Evolutionary conservation across 2,113 vertebrate species (phyloP).

Genomic region (Hyaena hyaena): DNA sequence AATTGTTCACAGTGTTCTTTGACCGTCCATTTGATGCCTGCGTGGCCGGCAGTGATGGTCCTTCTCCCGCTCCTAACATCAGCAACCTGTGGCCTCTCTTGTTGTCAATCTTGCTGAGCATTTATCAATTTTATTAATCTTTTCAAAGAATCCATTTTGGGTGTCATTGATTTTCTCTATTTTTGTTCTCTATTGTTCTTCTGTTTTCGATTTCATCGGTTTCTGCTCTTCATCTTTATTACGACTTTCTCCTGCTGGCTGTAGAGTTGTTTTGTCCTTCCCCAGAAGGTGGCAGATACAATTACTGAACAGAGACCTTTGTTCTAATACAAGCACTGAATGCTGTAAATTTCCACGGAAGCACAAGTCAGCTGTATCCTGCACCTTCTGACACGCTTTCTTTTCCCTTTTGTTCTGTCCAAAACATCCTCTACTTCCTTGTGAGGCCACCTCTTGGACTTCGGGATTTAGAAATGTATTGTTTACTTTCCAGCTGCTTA

Average conservation of each 20-base stretch:
- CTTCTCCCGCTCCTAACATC: background rate
- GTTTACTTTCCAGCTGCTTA: background rate
- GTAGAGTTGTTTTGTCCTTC: background rate
- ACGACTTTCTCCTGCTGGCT: background rate
- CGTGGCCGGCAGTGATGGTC: background rate
- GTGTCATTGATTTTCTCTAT: background rate
- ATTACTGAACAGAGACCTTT: background rate
- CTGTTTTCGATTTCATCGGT: background rate
- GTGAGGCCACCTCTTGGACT: background rate
- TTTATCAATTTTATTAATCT: background rate
- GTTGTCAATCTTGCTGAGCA: background rate
- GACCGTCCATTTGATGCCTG: background rate
- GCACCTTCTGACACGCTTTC: no score
- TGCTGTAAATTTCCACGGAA: background rate
- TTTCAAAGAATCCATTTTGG: background rate
- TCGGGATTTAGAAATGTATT: background rate
- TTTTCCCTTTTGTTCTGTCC: background rate
- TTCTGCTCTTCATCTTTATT: background rate
- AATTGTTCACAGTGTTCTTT: fast-evolving
- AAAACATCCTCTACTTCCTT: background rate
- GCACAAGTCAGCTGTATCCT: no score
- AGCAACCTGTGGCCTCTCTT: background rate
- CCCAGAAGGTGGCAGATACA: background rate
- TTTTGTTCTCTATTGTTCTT: background rate
- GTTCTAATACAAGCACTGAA: background rate